phyloP scores from a whole-genome alignment of 2,797 vertebrate species.

The Acanthurus leucopareius region DNA sequence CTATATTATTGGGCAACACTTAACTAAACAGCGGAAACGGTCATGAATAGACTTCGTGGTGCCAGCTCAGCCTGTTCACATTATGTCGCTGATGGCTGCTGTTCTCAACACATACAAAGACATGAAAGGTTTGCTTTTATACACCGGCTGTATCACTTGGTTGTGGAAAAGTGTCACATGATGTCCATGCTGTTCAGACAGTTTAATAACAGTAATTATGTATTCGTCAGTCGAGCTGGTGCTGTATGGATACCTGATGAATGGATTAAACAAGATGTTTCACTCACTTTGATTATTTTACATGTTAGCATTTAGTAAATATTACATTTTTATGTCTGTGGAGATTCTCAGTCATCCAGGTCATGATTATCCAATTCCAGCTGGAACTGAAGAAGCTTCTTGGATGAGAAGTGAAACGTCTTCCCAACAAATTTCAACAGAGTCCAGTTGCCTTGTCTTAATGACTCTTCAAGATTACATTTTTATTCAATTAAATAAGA shows the following conservation, averaged over 20 bases:
- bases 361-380: too few relatives aligned
- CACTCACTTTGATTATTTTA: background rate
- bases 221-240: slow-evolving; percentile 50
- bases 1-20: too few relatives aligned
- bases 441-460: too few relatives aligned
- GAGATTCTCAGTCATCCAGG: too few relatives aligned
- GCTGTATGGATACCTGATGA: slow-evolving; percentile 23
- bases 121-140: slow-evolving; percentile 63
- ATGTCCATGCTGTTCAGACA: slow-evolving; percentile 64
- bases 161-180: slow-evolving; percentile 50
- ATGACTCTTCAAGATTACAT: too few relatives aligned
- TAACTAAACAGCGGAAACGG: too few relatives aligned
- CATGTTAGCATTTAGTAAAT: slow-evolving; percentile 9
- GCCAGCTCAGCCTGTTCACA: slow-evolving; percentile 5
- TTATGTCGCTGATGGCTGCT: slow-evolving; percentile 46
- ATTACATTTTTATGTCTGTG: too few relatives aligned
- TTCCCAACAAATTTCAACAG: too few relatives aligned
- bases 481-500: background rate
- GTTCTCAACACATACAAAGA: slow-evolving; percentile 36
- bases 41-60: too few relatives aligned
- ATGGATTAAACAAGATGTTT: background rate
- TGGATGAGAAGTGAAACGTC: too few relatives aligned
- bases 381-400: too few relatives aligned
- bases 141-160: slow-evolving; percentile 41
- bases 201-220: slow-evolving; percentile 79